These are phyloP conservation scores for Conus canariensis DNA, from an alignment of 2,888 invertebrate genomes.

Conservation along the genomic window DNA sequence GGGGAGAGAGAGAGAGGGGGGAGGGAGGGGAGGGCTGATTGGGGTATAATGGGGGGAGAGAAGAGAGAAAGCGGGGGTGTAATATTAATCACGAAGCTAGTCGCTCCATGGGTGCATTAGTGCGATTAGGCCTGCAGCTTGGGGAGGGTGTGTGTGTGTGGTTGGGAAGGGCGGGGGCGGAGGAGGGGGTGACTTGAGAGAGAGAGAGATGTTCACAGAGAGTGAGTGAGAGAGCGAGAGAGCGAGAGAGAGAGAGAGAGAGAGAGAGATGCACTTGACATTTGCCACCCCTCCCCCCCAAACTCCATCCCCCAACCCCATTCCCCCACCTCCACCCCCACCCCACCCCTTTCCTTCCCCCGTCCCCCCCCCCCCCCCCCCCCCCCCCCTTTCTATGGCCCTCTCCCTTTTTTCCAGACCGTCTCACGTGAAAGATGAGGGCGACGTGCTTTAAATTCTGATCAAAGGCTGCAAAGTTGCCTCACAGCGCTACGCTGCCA, in stretches of 20 bases:
- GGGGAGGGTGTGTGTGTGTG: not conserved
- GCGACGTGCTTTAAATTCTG: conserved; percentile 17
- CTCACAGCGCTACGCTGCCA: not conserved
- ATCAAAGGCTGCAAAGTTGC: not conserved
- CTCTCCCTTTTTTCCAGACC: not conserved
- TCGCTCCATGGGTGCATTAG: conserved; percentile 38
- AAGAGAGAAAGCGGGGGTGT: conserved; percentile 9
- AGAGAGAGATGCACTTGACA: conserved; percentile 26
- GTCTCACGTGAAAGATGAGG: not conserved
- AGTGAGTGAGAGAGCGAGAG: not conserved
- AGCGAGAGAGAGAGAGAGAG: not conserved
- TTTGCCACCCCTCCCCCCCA: not conserved
- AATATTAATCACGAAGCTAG: conserved; percentile 41
- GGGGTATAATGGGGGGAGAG: not conserved
- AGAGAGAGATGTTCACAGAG: not conserved
- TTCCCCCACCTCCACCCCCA: not conserved
- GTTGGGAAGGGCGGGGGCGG: not conserved
- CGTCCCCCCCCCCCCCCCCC: not conserved
- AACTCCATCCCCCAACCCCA: not conserved
- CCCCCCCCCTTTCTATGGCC: not conserved
- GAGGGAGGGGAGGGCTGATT: not conserved
- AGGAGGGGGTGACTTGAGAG: not conserved
- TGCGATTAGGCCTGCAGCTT: conserved; percentile 14
- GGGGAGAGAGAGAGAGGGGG: not conserved
- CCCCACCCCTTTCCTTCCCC: not conserved